Evolutionary conservation across 2,113 vertebrate genomes (phyloP).

Genomic region (Eubucco bourcierii): DNA sequence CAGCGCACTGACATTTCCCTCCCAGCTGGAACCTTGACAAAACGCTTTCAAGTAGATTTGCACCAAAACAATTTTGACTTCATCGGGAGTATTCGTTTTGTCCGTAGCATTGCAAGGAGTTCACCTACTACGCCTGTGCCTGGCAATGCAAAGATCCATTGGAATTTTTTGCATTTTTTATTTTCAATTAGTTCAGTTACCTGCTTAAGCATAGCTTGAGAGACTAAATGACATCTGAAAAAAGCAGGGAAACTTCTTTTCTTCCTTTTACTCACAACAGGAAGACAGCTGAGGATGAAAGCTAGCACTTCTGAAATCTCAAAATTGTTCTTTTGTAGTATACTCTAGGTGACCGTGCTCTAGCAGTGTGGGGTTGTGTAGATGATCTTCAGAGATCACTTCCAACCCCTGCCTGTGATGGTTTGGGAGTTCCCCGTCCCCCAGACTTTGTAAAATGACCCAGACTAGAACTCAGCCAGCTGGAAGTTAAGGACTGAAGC

Average conservation of each 20-base stretch:
- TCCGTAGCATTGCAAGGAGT: rapidly evolving
- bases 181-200: background rate
- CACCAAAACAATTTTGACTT: background rate
- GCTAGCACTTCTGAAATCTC: background rate
- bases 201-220: background rate
- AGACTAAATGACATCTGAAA: background rate
- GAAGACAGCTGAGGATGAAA: background rate
- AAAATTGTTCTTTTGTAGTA: background rate
- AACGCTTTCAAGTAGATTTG: background rate
- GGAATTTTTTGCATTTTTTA: background rate
- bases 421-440: too few species aligned
- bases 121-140: background rate
- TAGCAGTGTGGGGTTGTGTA: too few species aligned
- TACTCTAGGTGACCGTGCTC: too few species aligned
- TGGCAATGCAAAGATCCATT: rapidly evolving
- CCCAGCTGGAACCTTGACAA: background rate
- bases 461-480: too few species aligned
- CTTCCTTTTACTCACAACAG: background rate
- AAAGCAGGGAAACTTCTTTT: background rate
- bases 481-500: too few species aligned
- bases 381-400: too few species aligned
- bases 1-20: rapidly evolving
- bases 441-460: too few species aligned
- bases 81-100: rapidly evolving
- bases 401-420: too few species aligned